Conservation (phyloP, 2,113 vertebrate species). For the Macrotis lagotis region DNA sequence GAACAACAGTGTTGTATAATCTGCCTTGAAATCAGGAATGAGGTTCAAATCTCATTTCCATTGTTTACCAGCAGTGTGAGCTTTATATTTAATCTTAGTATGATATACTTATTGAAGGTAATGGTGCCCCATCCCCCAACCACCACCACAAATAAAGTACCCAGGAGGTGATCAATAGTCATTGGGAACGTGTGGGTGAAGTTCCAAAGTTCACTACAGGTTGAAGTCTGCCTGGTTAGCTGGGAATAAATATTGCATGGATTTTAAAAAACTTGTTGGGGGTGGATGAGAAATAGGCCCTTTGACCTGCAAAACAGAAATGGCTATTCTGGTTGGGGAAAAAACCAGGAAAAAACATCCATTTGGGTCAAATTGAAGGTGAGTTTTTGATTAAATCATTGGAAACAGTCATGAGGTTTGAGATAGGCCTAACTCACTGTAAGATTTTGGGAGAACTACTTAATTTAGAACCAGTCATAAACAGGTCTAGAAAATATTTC, state of each 20-base stretch:
- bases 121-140: neutral
- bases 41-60: neutral
- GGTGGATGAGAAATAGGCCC: neutral
- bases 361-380: neutral
- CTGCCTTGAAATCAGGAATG: neutral
- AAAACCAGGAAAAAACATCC: neutral
- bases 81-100: neutral
- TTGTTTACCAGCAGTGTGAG: neutral
- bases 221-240: neutral
- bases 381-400: neutral
- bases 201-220: neutral
- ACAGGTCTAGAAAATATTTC: neutral
- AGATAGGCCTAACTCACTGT: neutral
- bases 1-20: neutral
- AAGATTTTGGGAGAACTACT: neutral
- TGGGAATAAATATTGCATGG: neutral
- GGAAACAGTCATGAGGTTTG: neutral
- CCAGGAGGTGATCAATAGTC: neutral
- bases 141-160: neutral
- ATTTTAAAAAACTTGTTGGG: neutral
- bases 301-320: neutral
- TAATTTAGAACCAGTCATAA: neutral
- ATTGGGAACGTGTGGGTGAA: neutral
- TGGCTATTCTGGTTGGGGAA: neutral
- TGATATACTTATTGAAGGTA: neutral